Percentiles rank a stretch among this genome's conserved stretches.
These are phyloP conservation scores for Pseudochromis fuscus DNA, from an alignment of 2,797 vertebrate genomes.

Conservation along the genomic window DNA sequence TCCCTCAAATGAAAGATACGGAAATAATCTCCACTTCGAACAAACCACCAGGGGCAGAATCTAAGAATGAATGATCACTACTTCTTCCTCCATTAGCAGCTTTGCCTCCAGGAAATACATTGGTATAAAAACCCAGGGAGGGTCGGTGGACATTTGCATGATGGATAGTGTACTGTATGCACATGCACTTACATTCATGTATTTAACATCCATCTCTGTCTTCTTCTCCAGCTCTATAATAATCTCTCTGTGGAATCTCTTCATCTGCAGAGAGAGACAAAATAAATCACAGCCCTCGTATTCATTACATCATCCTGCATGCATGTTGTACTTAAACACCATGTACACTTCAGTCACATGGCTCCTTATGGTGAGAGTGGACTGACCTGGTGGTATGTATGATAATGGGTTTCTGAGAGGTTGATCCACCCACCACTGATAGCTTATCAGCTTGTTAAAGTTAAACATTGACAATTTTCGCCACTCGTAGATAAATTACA, in stretches of 20 bases:
- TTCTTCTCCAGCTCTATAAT: conserved; percentile 95
- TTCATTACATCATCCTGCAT: conserved; percentile 19
- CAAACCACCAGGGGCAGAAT: too few species aligned
- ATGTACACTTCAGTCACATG: conserved; percentile 35
- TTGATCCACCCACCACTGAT: conserved; percentile 11
- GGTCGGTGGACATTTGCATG: too few species aligned
- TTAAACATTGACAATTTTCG: conserved; percentile 72
- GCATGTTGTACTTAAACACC: background rate
- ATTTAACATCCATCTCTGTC: conserved; percentile 97
- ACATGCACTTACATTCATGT: conserved; percentile 92
- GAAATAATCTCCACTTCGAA: background rate
- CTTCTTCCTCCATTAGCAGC: background rate
- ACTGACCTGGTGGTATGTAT: conserved; percentile 34
- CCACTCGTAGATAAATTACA: background rate
- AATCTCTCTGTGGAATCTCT: conserved; percentile 94
- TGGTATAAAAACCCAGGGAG: background rate
- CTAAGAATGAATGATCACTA: too few species aligned
- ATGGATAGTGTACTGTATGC: background rate
- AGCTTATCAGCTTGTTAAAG: conserved; percentile 64
- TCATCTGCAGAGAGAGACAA: conserved; percentile 90
- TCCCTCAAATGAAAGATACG: background rate
- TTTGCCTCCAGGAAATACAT: background rate
- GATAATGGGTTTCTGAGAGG: conserved; percentile 54
- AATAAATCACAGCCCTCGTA: conserved; percentile 19
- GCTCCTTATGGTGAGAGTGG: conserved; percentile 29